A percentile compares a stretch with the other conserved stretches of the same genome.
Conservation (phyloP, 2,113 vertebrate genomes). For the Elgaria multicarinata region DNA sequence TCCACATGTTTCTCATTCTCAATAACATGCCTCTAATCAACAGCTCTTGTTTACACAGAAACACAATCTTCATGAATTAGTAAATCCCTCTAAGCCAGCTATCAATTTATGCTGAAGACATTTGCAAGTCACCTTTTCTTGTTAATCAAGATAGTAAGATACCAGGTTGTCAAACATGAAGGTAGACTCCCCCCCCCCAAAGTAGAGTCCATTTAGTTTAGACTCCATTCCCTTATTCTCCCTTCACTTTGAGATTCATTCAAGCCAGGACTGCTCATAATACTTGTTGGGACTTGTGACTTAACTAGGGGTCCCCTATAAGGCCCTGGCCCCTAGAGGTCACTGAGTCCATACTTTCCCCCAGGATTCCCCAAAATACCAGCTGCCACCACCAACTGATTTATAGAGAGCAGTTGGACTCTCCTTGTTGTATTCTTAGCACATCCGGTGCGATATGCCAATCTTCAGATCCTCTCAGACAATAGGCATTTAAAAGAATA, state of each 20-base stretch:
- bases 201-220: not conserved
- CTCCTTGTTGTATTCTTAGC: no score
- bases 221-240: not conserved
- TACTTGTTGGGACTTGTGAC: not conserved
- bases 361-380: no score
- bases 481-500: no score
- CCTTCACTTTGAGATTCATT: not conserved
- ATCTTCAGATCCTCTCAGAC: no score
- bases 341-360: no score
- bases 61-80: constrained; percentile 45
- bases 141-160: constrained; percentile 26
- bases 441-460: no score
- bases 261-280: not conserved
- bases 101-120: not conserved
- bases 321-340: no score
- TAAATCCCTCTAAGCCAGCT: constrained; percentile 43
- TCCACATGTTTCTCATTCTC: constrained; percentile 37
- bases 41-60: constrained; percentile 57
- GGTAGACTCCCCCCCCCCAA: constrained; percentile 11
- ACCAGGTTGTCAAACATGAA: constrained; percentile 10
- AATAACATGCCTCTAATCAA: constrained; percentile 63
- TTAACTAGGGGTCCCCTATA: no score
- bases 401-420: no score
- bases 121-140: constrained; percentile 19
- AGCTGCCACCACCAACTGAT: no score